Conservation (phyloP, 1,140 invertebrate genomes). For the Rhopalosiphum padi region DNA sequence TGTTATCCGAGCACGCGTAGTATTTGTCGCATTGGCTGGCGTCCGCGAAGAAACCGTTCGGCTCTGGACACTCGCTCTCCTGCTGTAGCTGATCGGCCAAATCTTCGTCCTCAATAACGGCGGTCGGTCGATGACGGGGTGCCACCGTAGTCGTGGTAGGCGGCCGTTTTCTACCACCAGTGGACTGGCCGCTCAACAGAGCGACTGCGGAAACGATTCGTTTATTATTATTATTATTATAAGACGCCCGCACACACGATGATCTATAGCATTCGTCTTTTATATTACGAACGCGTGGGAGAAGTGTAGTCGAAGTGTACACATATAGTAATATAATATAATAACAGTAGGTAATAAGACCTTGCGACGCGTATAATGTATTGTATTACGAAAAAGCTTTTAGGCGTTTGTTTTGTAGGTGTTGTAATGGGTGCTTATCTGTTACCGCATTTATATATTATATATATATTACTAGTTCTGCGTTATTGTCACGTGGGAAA, state of each 20-base stretch:
- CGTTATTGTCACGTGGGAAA: background rate
- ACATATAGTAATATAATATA: too few species aligned
- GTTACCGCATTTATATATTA: background rate
- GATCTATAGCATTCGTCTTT: background rate
- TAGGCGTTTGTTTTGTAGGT: background rate
- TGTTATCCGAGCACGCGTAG: conserved; percentile 78
- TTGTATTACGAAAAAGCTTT: conserved; percentile 43
- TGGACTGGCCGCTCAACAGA: conserved; percentile 26
- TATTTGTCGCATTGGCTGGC: conserved; percentile 90
- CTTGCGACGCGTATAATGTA: background rate
- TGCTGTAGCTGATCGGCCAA: conserved; percentile 61
- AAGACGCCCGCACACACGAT: background rate
- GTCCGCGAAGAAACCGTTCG: conserved; percentile 85
- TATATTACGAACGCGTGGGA: background rate
- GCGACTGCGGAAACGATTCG: conserved; percentile 36
- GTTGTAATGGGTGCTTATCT: background rate
- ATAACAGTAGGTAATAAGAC: background rate
- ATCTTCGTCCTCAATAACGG: conserved; percentile 60
- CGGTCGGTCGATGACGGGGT: conserved; percentile 23
- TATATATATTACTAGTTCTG: background rate
- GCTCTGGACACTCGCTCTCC: conserved; percentile 78
- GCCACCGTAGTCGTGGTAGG: conserved; percentile 3
- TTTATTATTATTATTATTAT: background rate
- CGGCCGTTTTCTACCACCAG: conserved; percentile 35
- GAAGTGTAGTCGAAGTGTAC: too few species aligned